Evolutionary conservation across 2,113 vertebrate genomes (phyloP).

Genomic region (Maccullochella peelii): DNA sequence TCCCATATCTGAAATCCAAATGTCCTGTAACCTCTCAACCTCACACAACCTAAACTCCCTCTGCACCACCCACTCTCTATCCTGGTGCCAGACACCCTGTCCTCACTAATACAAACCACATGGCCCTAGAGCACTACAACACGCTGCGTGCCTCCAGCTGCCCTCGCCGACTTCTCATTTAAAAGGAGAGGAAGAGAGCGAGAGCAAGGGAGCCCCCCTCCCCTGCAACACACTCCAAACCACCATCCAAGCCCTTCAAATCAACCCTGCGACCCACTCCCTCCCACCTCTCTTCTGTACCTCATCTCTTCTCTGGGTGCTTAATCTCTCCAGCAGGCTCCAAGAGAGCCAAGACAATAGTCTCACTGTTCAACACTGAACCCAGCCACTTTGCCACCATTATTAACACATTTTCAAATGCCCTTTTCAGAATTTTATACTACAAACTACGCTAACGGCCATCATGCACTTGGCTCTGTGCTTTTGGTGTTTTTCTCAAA

Average conservation of each 20-base stretch:
- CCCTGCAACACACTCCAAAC: conserved; percentile 72
- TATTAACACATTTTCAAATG: conserved; percentile 85
- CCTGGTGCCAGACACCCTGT: conserved; percentile 85
- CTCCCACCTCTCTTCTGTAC: conserved; percentile 72
- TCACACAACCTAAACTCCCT: conserved; percentile 75
- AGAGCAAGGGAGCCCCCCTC: conserved; percentile 60
- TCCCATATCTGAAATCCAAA: conserved; percentile 78
- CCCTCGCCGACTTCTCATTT: conserved; percentile 78
- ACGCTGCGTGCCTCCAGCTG: conserved; percentile 77
- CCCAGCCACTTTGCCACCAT: conserved; percentile 76
- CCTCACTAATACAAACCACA: conserved; percentile 86
- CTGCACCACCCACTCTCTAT: conserved; percentile 79
- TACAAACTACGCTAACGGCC: conserved; percentile 69
- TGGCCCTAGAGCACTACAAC: conserved; percentile 81
- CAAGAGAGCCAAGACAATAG: conserved; percentile 83
- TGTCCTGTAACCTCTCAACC: conserved; percentile 82
- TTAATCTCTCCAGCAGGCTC: conserved; percentile 82
- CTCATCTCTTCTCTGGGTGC: conserved; percentile 78
- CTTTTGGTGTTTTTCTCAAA: conserved; percentile 64
- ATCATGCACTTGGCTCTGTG: conserved; percentile 69
- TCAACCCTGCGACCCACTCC: conserved; percentile 72
- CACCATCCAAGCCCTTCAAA: conserved; percentile 79
- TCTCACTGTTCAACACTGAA: conserved; percentile 79
- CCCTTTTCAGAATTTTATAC: conserved; percentile 73
- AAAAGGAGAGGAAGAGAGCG: conserved; percentile 69